These are phyloP conservation scores for Otus sunia DNA, from an alignment of 2,113 vertebrate genomes.

Conservation along the genomic window DNA sequence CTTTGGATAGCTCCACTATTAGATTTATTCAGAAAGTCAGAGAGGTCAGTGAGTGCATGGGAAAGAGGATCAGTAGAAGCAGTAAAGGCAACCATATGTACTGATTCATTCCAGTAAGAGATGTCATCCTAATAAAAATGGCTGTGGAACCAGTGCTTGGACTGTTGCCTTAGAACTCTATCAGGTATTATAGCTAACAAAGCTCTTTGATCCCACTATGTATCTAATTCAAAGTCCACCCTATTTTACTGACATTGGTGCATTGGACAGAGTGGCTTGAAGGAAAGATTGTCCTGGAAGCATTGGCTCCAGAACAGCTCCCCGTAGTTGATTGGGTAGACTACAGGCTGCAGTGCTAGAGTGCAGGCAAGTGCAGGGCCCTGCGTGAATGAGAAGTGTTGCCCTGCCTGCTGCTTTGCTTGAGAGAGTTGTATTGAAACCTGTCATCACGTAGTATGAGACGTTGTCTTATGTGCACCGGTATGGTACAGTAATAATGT, in stretches of 20 bases:
- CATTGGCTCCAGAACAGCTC: background rate
- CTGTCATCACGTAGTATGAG: background rate
- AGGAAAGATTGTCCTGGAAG: background rate
- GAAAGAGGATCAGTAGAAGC: constrained; percentile 57
- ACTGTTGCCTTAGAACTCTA: background rate
- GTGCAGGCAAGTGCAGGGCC: background rate
- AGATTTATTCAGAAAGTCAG: constrained; percentile 57
- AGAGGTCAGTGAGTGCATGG: constrained; percentile 67
- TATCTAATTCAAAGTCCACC: background rate
- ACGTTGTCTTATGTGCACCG: background rate
- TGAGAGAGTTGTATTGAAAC: background rate
- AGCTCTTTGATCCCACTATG: background rate
- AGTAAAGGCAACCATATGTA: constrained; percentile 37
- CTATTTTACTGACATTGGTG: background rate
- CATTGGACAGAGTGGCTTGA: background rate
- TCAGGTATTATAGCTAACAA: background rate
- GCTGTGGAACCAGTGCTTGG: background rate
- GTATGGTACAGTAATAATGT: background rate
- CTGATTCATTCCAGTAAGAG: background rate
- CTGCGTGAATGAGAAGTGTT: background rate
- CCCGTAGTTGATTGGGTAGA: background rate
- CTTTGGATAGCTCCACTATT: constrained; percentile 56
- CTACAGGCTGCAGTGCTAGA: background rate
- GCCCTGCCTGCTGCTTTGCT: background rate
- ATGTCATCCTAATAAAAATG: background rate